Base-by-base conservation (phyloP, 2,888 invertebrate genomes). In the Alloplasta piceator region DNA sequence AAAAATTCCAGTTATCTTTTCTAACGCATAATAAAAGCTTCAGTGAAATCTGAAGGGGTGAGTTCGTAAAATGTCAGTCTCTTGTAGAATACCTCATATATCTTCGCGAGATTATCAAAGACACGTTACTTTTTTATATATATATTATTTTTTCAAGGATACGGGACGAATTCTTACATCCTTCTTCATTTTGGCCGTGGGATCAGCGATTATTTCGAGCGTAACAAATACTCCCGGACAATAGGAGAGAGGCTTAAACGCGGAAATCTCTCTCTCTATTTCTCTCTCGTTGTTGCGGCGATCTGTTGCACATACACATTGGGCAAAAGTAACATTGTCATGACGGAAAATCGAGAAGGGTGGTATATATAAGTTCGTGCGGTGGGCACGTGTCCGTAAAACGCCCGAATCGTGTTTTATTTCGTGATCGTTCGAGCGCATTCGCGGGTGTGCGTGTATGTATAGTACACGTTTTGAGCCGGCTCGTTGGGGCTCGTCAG, bases 371-470 rank as follows among this genome's bases (percentile, higher is more conserved):
- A 26, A 72, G 14, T 85, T 80, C 83, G 82, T 79, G 83, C 83
- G 84, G 85, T 85, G 83, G 91, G 86, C 91, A 91, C 91, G 91
- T 91, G 91, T 87, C 91, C 84, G 82, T 85, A 86, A 82, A 85
- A 86, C 85, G 85, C 71, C 63, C 83, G 86, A 85, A 86, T 86
- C 85, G 86, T 89, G 86, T 89, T 87, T 88, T 86, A 84, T 84
- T 83, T 82, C 78, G 66, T 83, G 82, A 84, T 80, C 83, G 73
- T 70, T 81, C 71, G 73, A 85, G 80, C 83, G 84, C 66, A 70
- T 74, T 58, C 70, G 41, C 56, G 38, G 50, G 50, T 78, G 50
- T 74, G 43, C 39, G 36, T 10, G 39, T 61, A 61, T 70, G 26
- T 72, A 39, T 58, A 12, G 61, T 43, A 63, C 58, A 66, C 66